These are phyloP conservation scores for Cairina moschata DNA, from an alignment of 2,113 vertebrate genomes.

Conservation along the genomic window DNA sequence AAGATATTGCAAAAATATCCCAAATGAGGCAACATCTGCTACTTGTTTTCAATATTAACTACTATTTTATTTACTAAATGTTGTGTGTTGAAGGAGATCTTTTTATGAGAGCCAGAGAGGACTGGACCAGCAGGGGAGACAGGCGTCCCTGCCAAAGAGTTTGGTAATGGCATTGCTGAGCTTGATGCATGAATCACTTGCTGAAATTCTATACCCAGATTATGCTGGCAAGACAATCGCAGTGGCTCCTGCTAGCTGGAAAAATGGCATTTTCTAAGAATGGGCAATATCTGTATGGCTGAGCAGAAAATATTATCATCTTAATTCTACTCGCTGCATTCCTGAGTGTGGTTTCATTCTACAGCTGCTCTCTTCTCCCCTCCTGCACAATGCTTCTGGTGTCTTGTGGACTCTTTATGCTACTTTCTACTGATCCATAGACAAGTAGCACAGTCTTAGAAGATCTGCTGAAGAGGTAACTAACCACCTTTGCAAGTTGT, in stretches of 20 bases:
- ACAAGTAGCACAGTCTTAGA: not conserved
- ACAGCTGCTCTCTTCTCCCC: not conserved
- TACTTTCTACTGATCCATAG: not conserved
- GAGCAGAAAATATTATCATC: not conserved
- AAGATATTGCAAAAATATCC: not conserved
- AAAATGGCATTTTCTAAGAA: not conserved
- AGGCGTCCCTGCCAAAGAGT: not conserved
- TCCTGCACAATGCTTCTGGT: not conserved
- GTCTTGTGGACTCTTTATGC: not conserved
- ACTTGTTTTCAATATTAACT: not conserved
- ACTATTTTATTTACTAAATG: not conserved
- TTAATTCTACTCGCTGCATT: not conserved
- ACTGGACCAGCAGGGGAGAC: not conserved
- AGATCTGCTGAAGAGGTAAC: not conserved
- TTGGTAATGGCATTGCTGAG: not conserved
- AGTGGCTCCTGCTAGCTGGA: not conserved
- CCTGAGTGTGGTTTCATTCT: not conserved
- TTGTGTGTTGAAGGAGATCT: not conserved
- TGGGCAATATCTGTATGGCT: not conserved
- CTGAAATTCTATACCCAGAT: not conserved
- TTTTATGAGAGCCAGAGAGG: not conserved
- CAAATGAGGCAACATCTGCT: not conserved
- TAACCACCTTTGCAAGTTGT: not conserved
- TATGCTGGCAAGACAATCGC: fast-evolving
- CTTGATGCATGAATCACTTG: not conserved